A percentile compares a stretch with the other conserved stretches of the same genome.
Evolutionary conservation across 2,888 invertebrate species (phyloP).

Genomic region (Trichogramma dendrolimi): DNA sequence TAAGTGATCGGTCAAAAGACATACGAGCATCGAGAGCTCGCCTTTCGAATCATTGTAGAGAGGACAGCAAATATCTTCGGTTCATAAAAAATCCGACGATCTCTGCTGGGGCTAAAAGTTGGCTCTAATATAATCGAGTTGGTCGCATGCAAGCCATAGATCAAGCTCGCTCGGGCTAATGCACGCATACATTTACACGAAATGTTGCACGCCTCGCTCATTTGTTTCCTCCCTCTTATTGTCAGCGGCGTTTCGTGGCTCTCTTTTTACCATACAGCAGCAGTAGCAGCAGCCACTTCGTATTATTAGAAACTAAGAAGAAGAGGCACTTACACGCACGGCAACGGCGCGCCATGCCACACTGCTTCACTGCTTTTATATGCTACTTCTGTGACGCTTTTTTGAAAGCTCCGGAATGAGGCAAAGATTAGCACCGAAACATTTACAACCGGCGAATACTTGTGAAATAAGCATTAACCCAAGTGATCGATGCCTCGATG

Average conservation of each 20-base stretch:
- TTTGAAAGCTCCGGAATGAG: slow-evolving; percentile 3
- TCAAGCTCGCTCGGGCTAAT: slow-evolving; percentile 3
- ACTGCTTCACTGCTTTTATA: no score
- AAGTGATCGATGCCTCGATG: no score
- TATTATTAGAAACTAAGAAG: slow-evolving; percentile 14
- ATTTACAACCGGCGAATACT: no score
- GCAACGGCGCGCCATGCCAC: no score
- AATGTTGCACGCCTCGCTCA: slow-evolving; percentile 13
- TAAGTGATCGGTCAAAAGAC: no score
- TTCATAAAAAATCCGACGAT: no score
- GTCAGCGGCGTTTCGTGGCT: not conserved
- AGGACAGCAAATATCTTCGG: no score
- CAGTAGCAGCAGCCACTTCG: not conserved
- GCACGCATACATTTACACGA: not conserved
- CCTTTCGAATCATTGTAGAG: no score
- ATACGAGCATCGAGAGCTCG: no score
- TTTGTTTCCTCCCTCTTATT: slow-evolving; percentile 5
- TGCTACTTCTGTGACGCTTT: slow-evolving; percentile 2
- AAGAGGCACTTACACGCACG: not conserved
- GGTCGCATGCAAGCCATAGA: not conserved
- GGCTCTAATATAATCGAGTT: no score
- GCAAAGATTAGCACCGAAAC: slow-evolving; percentile 8
- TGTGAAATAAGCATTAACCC: no score
- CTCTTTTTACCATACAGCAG: not conserved
- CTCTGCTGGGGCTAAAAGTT: no score